Conservation (phyloP, 2,797 vertebrate species). For the Lophotriccus pileatus region DNA sequence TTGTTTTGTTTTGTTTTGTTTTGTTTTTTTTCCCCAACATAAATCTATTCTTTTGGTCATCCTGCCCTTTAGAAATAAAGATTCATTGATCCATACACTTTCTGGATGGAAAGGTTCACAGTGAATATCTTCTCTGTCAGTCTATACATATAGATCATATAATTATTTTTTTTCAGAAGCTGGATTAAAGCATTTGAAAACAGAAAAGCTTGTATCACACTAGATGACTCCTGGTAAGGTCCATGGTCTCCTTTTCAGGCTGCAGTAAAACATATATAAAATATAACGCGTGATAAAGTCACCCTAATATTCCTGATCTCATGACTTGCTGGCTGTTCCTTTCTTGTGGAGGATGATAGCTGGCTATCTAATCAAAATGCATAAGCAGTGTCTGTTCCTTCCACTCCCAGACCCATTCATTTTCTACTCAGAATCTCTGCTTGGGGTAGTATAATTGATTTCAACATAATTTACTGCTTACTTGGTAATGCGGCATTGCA, state of each 20-base stretch:
- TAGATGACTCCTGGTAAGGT: neutral
- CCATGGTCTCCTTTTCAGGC: neutral
- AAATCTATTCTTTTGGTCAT: neutral
- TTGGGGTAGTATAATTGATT: slow-evolving; percentile 86
- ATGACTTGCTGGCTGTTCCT: slow-evolving; percentile 54
- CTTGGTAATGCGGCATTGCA: slow-evolving; percentile 89
- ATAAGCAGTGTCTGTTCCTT: slow-evolving; percentile 74
- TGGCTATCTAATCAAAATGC: slow-evolving; percentile 88
- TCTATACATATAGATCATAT: neutral
- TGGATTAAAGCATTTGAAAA: neutral
- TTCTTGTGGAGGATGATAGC: slow-evolving; percentile 49
- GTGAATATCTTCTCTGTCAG: neutral
- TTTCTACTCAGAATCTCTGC: slow-evolving; percentile 75
- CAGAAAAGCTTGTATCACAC: neutral
- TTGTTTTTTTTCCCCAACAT: neutral
- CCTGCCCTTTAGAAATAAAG: neutral
- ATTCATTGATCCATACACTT: neutral
- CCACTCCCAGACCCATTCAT: slow-evolving; percentile 76
- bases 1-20: neutral
- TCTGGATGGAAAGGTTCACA: neutral
- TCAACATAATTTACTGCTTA: slow-evolving; percentile 90
- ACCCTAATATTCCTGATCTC: slow-evolving; percentile 52
- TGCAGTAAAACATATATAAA: neutral
- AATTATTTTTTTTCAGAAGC: neutral
- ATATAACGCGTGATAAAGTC: slow-evolving; percentile 9